phyloP scores from a whole-genome alignment of 2,888 invertebrate genomes.

The Andrena bucephala region DNA sequence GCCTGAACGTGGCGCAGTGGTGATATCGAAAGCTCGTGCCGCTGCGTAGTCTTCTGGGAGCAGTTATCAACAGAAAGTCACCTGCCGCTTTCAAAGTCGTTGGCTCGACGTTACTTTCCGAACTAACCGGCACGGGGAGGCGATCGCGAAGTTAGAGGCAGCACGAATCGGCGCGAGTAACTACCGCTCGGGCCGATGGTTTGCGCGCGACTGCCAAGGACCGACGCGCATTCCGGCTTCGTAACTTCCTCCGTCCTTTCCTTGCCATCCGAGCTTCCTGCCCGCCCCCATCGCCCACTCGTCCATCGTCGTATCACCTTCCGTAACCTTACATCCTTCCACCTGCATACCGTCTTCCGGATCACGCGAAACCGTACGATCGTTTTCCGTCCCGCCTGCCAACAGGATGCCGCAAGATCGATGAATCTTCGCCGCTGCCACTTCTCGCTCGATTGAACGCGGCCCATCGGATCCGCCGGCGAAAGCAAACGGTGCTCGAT shows the following conservation, averaged over 20 bases:
- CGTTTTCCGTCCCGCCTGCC: constrained; percentile 35
- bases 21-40: not conserved
- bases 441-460: not conserved
- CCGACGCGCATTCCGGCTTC: constrained; percentile 57
- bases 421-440: constrained; percentile 4
- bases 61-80: not conserved
- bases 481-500: too few relatives aligned
- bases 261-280: constrained; percentile 62
- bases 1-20: not conserved
- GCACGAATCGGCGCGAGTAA: constrained; percentile 29
- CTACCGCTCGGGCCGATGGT: constrained; percentile 69
- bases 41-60: not conserved
- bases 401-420: constrained; percentile 19
- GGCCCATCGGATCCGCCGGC: too few relatives aligned
- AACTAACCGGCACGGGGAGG: not conserved
- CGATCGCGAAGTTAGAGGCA: constrained; percentile 12
- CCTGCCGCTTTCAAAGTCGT: not conserved
- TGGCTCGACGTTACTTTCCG: not conserved
- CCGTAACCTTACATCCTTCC: constrained; percentile 47
- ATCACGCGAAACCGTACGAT: constrained; percentile 59
- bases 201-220: constrained; percentile 73
- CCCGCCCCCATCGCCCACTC: constrained; percentile 28
- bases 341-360: constrained; percentile 64
- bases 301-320: constrained; percentile 48
- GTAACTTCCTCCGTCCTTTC: constrained; percentile 66